These are phyloP conservation scores for Fragum fragum DNA, from an alignment of 2,888 invertebrate species.

Conservation along the genomic window DNA sequence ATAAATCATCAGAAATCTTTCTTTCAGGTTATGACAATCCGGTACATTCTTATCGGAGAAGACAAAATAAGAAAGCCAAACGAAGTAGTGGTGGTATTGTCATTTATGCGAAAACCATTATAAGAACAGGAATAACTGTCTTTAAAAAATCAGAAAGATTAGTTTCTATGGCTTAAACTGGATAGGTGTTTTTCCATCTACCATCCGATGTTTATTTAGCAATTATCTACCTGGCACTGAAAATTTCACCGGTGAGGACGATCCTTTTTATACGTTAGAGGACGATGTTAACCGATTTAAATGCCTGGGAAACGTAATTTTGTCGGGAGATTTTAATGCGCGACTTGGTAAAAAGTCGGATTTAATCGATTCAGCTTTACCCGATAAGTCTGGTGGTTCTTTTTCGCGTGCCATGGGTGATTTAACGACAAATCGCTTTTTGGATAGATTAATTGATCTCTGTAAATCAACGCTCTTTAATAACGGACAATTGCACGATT, in stretches of 20 bases:
- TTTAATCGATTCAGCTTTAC: background rate
- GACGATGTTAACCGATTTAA: conserved; percentile 6
- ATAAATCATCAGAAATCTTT: background rate
- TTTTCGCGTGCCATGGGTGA: conserved; percentile 1
- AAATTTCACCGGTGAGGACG: conserved; percentile 31
- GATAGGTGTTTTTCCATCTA: background rate
- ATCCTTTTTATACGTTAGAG: conserved; percentile 39
- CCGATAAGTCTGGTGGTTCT: background rate
- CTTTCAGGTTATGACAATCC: background rate
- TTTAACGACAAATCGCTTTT: conserved; percentile 15
- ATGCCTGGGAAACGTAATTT: conserved; percentile 29
- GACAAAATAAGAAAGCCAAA: background rate
- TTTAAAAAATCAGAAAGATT: conserved; percentile 12
- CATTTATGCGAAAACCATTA: background rate
- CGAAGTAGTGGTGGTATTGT: conserved; percentile 3
- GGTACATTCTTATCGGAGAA: background rate
- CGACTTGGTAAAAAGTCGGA: conserved; percentile 12
- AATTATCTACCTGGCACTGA: background rate
- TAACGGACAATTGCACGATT: conserved; percentile 9
- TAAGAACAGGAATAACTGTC: background rate
- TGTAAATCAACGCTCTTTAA: conserved; percentile 30
- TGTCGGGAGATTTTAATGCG: conserved; percentile 46
- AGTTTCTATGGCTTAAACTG: conserved; percentile 14
- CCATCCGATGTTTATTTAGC: conserved; percentile 7
- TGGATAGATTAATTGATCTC: conserved; percentile 28